Evolutionary conservation across 2,888 invertebrate species (phyloP).

Genomic region (Drosophila conformis): DNA sequence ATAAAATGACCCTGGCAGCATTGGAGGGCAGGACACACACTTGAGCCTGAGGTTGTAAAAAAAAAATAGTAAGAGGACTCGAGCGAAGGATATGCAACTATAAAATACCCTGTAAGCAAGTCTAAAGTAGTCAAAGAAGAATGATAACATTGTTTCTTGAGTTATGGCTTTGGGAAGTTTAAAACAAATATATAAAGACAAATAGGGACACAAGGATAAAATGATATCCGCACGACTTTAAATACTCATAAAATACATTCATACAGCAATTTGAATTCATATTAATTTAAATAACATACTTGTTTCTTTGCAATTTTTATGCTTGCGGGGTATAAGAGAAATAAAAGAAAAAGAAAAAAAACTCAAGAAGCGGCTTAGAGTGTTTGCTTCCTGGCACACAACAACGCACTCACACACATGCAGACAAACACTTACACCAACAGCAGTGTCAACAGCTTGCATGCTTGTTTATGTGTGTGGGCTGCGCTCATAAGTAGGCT

Average conservation of each 20-base stretch:
- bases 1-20: slow-evolving; percentile 64
- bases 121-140: not conserved
- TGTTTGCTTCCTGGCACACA: slow-evolving; percentile 75
- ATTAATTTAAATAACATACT: not conserved
- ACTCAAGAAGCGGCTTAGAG: slow-evolving; percentile 60
- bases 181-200: not conserved
- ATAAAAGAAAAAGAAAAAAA: slow-evolving; percentile 28
- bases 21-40: slow-evolving; percentile 67
- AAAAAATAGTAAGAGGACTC: not conserved
- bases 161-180: not conserved
- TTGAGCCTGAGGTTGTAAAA: slow-evolving; percentile 50
- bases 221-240: not conserved
- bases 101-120: slow-evolving; percentile 9
- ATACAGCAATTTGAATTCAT: not conserved
- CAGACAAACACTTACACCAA: slow-evolving; percentile 25
- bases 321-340: slow-evolving; percentile 18
- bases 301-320: not conserved
- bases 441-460: slow-evolving; percentile 66
- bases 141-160: not conserved
- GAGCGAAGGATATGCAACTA: not conserved
- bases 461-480: slow-evolving; percentile 20
- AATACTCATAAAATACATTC: not conserved
- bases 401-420: slow-evolving; percentile 39
- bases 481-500: slow-evolving; percentile 57
- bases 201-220: not conserved